Evolutionary conservation across 2,113 vertebrate genomes (phyloP).

Genomic region (Bos javanicus): DNA sequence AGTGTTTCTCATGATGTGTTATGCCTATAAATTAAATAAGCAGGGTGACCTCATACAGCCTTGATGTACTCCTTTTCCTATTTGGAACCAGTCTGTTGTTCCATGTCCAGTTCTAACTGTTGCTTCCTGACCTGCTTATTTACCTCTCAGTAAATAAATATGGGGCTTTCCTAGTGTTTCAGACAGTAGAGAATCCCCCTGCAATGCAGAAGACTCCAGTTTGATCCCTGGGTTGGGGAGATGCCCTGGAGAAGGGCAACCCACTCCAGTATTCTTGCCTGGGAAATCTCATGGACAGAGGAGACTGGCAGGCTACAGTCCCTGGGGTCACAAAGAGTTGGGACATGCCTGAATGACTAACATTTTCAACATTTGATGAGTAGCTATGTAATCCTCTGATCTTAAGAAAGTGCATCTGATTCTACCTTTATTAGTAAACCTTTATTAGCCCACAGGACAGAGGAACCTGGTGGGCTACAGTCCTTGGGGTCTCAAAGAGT

Average conservation of each 20-base stretch:
- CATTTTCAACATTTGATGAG: not conserved
- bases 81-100: too few relatives aligned
- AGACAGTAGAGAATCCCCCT: not conserved
- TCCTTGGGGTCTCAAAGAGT: not conserved
- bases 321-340: not conserved
- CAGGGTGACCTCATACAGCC: not conserved
- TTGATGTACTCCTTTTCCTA: not conserved
- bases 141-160: too few relatives aligned
- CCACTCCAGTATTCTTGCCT: not conserved
- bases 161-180: not conserved
- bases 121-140: not conserved
- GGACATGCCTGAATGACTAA: not conserved
- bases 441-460: not conserved
- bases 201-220: not conserved
- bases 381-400: not conserved
- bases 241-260: not conserved
- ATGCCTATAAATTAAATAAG: not conserved
- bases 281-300: not conserved
- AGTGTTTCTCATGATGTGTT: too few relatives aligned
- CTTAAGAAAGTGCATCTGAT: not conserved
- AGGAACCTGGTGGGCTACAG: not conserved
- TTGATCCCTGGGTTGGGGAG: not conserved
- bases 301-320: not conserved
- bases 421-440: not conserved
- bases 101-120: not conserved